Percentiles rank a stretch among this genome's conserved stretches.
phyloP scores from a whole-genome alignment of 2,888 invertebrate species.

The Argyra leucocephala region DNA sequence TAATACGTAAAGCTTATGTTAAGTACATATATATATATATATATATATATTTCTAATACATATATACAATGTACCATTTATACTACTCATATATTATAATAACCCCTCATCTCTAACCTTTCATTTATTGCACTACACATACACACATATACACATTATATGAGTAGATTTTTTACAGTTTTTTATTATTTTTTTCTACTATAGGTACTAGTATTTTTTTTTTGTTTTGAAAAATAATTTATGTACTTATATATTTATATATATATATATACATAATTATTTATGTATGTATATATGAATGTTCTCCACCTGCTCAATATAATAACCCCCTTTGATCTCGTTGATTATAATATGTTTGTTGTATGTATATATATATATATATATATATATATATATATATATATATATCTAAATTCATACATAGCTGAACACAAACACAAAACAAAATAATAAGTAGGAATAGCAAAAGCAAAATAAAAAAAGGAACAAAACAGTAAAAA shows the following conservation, averaged over 20 bases:
- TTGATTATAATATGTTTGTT: background rate
- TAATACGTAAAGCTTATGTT: constrained; percentile 1
- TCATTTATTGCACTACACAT: too few species aligned
- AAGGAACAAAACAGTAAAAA: too few species aligned
- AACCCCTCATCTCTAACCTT: too few species aligned
- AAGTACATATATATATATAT: background rate
- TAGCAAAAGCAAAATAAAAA: too few species aligned
- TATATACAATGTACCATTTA: background rate
- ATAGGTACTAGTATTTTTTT: too few species aligned
- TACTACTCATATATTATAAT: background rate
- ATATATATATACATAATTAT: too few species aligned
- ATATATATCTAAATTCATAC: background rate
- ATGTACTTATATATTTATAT: too few species aligned
- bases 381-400: background rate
- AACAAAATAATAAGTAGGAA: background rate
- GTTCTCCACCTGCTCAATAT: background rate
- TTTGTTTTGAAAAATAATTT: too few species aligned
- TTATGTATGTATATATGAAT: background rate
- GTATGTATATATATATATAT: background rate
- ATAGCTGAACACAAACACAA: background rate
- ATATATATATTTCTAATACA: background rate
- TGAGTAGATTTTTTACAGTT: too few species aligned
- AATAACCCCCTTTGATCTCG: background rate
- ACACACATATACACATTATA: too few species aligned
- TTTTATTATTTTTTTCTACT: too few species aligned